Conservation (phyloP, 1,140 invertebrate genomes). For the Drosophila albomicans region DNA sequence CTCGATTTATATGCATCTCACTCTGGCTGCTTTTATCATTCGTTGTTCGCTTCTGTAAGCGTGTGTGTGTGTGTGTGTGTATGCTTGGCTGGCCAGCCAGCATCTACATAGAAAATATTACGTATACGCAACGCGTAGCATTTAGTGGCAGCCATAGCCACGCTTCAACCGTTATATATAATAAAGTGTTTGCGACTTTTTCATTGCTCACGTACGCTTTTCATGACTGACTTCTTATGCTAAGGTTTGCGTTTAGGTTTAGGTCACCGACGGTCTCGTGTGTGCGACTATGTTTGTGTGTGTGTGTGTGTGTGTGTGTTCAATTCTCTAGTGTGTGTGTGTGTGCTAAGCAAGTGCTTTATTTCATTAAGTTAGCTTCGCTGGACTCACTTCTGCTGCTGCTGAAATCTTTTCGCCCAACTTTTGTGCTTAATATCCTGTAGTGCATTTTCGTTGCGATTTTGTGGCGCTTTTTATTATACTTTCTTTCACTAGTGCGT, state of each 20-base stretch:
- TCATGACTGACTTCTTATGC: conserved; percentile 81
- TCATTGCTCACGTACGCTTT: conserved; percentile 82
- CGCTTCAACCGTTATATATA: conserved; percentile 59
- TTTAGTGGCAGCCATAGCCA: conserved; percentile 65
- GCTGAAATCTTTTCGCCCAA: conserved; percentile 66
- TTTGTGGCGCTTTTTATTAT: conserved; percentile 73
- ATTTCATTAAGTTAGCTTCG: conserved; percentile 77
- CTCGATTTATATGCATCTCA: neutral
- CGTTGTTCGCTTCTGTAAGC: neutral
- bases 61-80: conserved; percentile 9
- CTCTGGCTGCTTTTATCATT: neutral
- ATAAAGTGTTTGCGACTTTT: conserved; percentile 84
- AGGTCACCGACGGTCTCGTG: conserved; percentile 26
- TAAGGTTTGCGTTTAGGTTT: conserved; percentile 55
- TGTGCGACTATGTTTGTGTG: conserved; percentile 5
- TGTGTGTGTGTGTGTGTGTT: conserved; percentile 20
- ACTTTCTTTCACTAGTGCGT: conserved; percentile 40
- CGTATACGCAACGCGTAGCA: conserved; percentile 80
- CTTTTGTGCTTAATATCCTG: conserved; percentile 80
- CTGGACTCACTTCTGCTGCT: conserved; percentile 29
- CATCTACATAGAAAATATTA: conserved; percentile 78
- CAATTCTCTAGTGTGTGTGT: conserved; percentile 12
- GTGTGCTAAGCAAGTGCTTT: conserved; percentile 72
- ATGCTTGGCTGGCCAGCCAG: conserved; percentile 33
- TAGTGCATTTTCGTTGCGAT: conserved; percentile 68